Conservation (phyloP, 30 jellyfish, hydroid and myxozoan genomes). For the Cassiopea andromeda region DNA sequence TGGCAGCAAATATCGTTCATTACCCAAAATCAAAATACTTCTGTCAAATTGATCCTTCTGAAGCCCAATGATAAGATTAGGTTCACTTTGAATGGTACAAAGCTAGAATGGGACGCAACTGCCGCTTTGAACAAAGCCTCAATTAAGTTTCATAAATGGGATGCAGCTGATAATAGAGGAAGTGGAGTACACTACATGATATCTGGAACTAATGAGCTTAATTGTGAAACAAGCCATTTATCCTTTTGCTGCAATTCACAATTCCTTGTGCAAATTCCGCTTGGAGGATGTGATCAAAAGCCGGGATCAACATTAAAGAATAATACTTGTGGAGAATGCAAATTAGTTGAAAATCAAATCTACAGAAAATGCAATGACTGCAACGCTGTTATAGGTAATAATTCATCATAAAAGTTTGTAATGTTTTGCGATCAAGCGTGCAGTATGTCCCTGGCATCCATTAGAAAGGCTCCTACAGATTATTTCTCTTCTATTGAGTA, state of each 20-base stretch:
- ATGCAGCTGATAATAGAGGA: conserved; percentile 19
- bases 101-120: conserved; percentile 21
- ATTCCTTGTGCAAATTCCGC: conserved; percentile 14
- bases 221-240: conserved; percentile 12
- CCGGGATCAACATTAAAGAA: conserved; percentile 40
- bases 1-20: conserved; percentile 3
- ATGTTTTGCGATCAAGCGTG: too few species aligned
- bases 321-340: conserved; percentile 47
- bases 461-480: too few species aligned
- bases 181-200: conserved; percentile 11
- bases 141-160: conserved; percentile 17
- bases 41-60: neutral
- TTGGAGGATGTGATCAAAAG: conserved; percentile 50
- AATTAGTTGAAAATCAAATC: neutral
- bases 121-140: conserved; percentile 2
- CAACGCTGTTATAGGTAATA: conserved; percentile 37
- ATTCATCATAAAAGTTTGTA: too few species aligned
- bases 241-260: conserved; percentile 33
- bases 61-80: conserved; percentile 22
- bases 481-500: too few species aligned
- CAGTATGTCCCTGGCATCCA: too few species aligned
- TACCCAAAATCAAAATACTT: neutral
- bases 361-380: conserved; percentile 48
- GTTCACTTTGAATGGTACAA: neutral
- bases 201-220: neutral